Conservation (phyloP, 2,113 vertebrate genomes). For the Pteropus alecto region DNA sequence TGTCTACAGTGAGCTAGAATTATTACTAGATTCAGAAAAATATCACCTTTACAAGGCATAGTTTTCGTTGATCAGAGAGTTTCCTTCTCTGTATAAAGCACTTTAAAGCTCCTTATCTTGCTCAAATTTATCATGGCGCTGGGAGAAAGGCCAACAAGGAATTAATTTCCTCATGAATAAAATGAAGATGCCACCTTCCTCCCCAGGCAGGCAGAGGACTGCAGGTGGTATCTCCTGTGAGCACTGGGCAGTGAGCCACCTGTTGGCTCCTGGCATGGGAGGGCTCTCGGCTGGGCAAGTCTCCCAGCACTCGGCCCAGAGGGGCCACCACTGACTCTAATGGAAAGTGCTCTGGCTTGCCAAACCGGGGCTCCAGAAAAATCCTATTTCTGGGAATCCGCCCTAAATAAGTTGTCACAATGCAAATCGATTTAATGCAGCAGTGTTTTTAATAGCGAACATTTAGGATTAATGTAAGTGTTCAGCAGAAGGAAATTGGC, state of each 20-base stretch:
- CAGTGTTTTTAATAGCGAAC: not conserved
- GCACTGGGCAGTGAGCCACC: not conserved
- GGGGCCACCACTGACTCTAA: fast-evolving
- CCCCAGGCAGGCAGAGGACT: fast-evolving
- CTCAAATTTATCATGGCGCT: not conserved
- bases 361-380: not conserved
- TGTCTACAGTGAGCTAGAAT: not conserved
- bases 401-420: not conserved
- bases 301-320: not conserved
- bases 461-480: not conserved
- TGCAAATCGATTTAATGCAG: not conserved
- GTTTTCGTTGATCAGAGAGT: not conserved
- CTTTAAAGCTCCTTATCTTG: constrained; percentile 34
- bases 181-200: not conserved
- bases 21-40: not conserved
- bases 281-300: not conserved
- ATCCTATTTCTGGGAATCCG: not conserved
- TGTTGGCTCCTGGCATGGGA: not conserved
- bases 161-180: constrained; percentile 28
- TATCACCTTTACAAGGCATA: not conserved
- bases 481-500: not conserved
- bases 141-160: not conserved
- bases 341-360: not conserved
- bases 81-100: not conserved
- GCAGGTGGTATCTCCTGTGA: not conserved